Conservation (phyloP, 92 coral and sea anemone genomes). For the Ricordea florida region DNA sequence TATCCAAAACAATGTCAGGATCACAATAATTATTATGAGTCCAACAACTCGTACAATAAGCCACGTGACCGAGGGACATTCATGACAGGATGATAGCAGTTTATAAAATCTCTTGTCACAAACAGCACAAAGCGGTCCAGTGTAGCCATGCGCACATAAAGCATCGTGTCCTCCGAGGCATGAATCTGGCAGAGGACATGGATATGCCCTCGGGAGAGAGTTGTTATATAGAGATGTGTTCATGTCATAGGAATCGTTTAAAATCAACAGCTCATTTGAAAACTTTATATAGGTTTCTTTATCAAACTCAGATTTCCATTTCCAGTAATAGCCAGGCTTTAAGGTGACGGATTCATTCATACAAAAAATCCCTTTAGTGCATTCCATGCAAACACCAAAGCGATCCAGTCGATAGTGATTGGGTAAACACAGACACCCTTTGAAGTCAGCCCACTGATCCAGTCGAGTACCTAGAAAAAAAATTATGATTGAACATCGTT, state of each 20-base stretch:
- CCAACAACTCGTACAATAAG: background rate
- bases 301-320: background rate
- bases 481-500: too few species aligned
- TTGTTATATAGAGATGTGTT: background rate
- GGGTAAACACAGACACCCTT: background rate
- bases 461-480: too few species aligned
- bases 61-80: background rate
- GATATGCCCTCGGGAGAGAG: background rate
- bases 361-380: background rate
- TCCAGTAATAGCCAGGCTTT: slow-evolving; percentile 3
- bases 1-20: background rate
- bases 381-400: background rate
- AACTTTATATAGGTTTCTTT: background rate
- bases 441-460: slow-evolving; percentile 12
- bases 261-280: background rate
- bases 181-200: background rate
- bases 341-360: background rate
- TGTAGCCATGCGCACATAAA: background rate
- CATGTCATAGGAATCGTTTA: background rate
- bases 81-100: background rate
- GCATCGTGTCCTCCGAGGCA: background rate
- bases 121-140: background rate
- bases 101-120: background rate
- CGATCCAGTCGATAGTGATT: slow-evolving; percentile 3
- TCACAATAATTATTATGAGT: background rate